Evolutionary conservation across 2,797 vertebrate genomes (phyloP), one percentile per base, ranked within the genome.

Genomic region (Gadopsis marmoratus): DNA sequence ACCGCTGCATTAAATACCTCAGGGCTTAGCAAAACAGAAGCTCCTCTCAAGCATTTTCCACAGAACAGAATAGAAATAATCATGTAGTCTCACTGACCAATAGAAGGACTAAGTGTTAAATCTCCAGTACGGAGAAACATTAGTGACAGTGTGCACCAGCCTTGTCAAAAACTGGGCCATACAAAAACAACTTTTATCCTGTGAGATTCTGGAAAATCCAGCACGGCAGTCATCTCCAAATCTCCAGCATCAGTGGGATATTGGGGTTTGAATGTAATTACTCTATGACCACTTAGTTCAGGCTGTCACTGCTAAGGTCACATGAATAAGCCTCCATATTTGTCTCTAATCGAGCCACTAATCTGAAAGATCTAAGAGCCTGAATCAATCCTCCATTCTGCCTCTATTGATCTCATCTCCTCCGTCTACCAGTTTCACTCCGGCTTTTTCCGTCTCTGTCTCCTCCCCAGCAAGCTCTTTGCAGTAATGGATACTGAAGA

Each of bases 321-420:
- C 80, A 91, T 92, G 92, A 94, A 93, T 92, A 92, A 93, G 87
- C 88, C 86, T 92, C 89, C 91, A 92, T 91, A 91, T 93, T 92
- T 93, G 90, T 91, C 90, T 86, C 89, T 90, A 91, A 94, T 93
- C 86, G 88, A 93, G 92, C 79, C 54, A 75, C 91, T 95, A 94
- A 95, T 95, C 94, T 94, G 76, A 78, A 92, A 87, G 89, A 95
- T 94, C 93, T 94, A 86, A 93, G 84, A 92, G 89, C 78, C 86
- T 78, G 88, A 93, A 92, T 94, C 92, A 93, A 94, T 93, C 92
- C 88, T 89, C 90, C 88, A 92, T 93, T 93, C 92, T 88, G 91
- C 82, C 76, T 81, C 84, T 92, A 94, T 94, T 94, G 94, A 95
- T 95, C 93, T 92, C 92, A 90, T 92, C 91, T 93, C 85, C 88